phyloP scores from a whole-genome alignment of 1,140 invertebrate species.

The Apolygus lucorum region DNA sequence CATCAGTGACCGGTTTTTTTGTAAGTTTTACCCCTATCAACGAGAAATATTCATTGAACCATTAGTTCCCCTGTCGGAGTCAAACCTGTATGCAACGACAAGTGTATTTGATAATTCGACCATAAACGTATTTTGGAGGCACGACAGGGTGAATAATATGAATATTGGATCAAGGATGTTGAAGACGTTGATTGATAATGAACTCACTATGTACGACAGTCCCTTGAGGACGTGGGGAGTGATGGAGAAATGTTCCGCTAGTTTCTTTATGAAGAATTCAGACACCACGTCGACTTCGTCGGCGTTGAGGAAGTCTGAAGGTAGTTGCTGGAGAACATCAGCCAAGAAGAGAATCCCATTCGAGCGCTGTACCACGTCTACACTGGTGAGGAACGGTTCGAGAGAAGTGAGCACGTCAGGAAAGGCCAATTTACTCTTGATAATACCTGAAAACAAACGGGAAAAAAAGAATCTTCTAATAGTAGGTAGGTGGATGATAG shows the following conservation, averaged over 20 bases:
- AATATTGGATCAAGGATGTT: no score
- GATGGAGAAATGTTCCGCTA: conserved; percentile 72
- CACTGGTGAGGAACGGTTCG: conserved; percentile 26
- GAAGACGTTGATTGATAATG: no score
- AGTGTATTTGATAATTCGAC: no score
- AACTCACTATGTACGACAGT: conserved; percentile 49
- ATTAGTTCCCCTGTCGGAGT: no score
- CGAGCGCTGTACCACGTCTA: conserved; percentile 41
- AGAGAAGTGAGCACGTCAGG: conserved; percentile 26
- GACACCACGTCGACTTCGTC: conserved; percentile 56
- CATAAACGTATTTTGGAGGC: no score
- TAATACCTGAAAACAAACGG: conserved; percentile 28
- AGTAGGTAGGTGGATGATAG: no score
- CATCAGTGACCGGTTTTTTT: no score
- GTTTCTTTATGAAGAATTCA: conserved; percentile 61
- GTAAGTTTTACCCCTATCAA: no score
- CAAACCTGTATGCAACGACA: no score
- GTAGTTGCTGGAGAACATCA: conserved; percentile 49
- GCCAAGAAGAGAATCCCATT: conserved; percentile 27
- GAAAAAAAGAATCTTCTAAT: no score
- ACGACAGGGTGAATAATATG: no score
- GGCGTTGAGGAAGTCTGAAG: conserved; percentile 48
- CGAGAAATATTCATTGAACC: no score
- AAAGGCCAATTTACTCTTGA: conserved; percentile 14
- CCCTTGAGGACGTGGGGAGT: conserved; percentile 62